Conservation (phyloP, 1,140 invertebrate species). For the Cepaea nemoralis region DNA sequence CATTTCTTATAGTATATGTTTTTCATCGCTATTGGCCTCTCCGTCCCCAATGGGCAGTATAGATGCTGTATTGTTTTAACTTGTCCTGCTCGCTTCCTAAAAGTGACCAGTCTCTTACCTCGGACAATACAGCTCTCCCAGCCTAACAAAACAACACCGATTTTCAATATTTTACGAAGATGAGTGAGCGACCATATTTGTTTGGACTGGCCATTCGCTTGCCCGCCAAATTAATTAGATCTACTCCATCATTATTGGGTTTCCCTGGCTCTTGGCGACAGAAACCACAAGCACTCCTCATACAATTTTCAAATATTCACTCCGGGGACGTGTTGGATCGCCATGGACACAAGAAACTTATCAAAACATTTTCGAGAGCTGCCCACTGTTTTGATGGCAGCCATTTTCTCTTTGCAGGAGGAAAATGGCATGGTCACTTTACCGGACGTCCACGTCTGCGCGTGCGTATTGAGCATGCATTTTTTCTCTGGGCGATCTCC, state of each 20-base stretch:
- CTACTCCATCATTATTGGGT: conserved; percentile 6
- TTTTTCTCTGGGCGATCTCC: not conserved
- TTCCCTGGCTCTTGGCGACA: not conserved
- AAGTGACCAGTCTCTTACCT: not conserved
- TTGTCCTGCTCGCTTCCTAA: not conserved
- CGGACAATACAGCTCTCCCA: not conserved
- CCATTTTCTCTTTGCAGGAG: conserved; percentile 6
- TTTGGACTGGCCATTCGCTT: conserved; percentile 13
- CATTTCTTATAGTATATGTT: too few relatives aligned
- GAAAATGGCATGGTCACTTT: conserved; percentile 3
- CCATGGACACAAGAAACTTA: not conserved
- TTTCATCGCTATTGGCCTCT: too few relatives aligned
- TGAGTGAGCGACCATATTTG: conserved; percentile 13
- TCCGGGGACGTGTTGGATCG: not conserved
- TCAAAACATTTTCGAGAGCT: conserved; percentile 10
- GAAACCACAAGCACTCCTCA: not conserved
- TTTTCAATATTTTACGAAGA: conserved; percentile 18
- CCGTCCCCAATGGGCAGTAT: too few relatives aligned
- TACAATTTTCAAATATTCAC: conserved; percentile 16
- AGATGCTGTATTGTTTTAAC: too few relatives aligned
- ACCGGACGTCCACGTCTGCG: conserved; percentile 19
- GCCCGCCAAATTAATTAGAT: not conserved
- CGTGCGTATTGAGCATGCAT: not conserved
- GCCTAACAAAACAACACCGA: not conserved
- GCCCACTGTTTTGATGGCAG: not conserved